Conservation (phyloP, 2,797 vertebrate genomes). For the Lates japonicus region DNA sequence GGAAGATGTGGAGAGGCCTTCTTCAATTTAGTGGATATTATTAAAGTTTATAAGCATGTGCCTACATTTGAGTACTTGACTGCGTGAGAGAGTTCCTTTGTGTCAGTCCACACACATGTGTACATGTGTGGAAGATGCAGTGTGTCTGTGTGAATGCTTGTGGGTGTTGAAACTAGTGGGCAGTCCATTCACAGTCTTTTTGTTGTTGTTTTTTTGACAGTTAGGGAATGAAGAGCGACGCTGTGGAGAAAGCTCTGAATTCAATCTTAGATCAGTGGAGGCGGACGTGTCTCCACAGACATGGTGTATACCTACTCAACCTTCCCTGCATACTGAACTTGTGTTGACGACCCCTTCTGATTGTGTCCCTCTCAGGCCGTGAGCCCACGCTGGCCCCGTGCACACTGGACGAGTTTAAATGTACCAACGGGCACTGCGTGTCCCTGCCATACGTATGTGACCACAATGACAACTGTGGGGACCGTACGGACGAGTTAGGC, state of each 20-base stretch:
- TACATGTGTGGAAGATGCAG: no score
- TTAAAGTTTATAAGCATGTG: background rate
- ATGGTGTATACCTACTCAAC: slow-evolving; percentile 25
- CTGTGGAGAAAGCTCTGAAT: slow-evolving; percentile 23
- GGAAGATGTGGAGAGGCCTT: slow-evolving; percentile 8
- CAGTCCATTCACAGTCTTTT: slow-evolving; percentile 12
- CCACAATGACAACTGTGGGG: slow-evolving; percentile 92
- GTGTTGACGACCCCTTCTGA: slow-evolving; percentile 35
- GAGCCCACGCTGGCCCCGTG: slow-evolving; percentile 90
- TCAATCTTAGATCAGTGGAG: slow-evolving; percentile 24
- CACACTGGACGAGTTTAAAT: slow-evolving; percentile 92
- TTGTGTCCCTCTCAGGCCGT: slow-evolving; percentile 82
- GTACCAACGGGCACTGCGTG: slow-evolving; percentile 90
- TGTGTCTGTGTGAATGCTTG: background rate
- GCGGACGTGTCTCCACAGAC: slow-evolving; percentile 21
- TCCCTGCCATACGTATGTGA: slow-evolving; percentile 90
- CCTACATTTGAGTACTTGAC: slow-evolving; percentile 15
- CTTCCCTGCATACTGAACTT: slow-evolving; percentile 8
- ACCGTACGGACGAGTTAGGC: slow-evolving; percentile 91
- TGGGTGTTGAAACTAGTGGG: background rate
- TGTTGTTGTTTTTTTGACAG: slow-evolving; percentile 1
- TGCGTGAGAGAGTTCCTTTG: slow-evolving; percentile 13
- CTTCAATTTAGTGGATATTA: background rate
- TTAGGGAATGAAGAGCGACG: background rate
- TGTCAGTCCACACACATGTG: background rate